Evolutionary conservation across 1,140 invertebrate genomes (phyloP).

Genomic region (Zaprionus lachaisei): DNA sequence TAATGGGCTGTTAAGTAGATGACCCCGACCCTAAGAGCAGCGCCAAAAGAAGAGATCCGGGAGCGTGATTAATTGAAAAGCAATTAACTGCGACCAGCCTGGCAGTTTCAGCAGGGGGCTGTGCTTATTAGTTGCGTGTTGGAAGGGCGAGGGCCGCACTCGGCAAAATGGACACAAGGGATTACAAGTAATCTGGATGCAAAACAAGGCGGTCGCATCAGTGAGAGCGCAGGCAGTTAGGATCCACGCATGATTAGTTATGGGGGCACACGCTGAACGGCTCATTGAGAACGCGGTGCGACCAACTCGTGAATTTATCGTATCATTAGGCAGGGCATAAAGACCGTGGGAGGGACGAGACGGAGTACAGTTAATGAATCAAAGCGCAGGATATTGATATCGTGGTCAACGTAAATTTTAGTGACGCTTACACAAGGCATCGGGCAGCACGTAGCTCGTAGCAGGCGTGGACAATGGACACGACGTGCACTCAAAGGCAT

Average conservation of each 20-base stretch:
- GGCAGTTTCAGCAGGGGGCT: background rate
- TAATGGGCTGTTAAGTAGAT: conserved; percentile 41
- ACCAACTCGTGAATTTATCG: conserved; percentile 70
- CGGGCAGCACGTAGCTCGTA: background rate
- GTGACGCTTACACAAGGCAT: conserved; percentile 23
- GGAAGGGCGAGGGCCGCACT: conserved; percentile 1
- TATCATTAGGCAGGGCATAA: conserved; percentile 72
- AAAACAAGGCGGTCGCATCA: conserved; percentile 42
- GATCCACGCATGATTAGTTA: conserved; percentile 68
- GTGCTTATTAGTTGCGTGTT: conserved; percentile 35
- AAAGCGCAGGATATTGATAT: conserved; percentile 26
- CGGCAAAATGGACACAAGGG: conserved; percentile 42
- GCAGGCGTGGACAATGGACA: conserved; percentile 17
- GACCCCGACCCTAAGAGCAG: background rate
- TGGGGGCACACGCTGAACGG: conserved; percentile 41
- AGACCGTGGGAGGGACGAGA: background rate
- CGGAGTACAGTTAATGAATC: conserved; percentile 37
- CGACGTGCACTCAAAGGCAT: conserved; percentile 31
- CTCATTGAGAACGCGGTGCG: conserved; percentile 58
- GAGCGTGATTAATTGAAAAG: conserved; percentile 64
- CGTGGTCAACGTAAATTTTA: conserved; percentile 46
- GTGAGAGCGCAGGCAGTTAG: background rate
- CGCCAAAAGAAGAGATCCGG: conserved; percentile 14
- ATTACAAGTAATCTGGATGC: conserved; percentile 61
- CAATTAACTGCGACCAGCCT: conserved; percentile 52